Percentiles rank a stretch among this genome's conserved stretches.
Evolutionary conservation across 2,113 vertebrate genomes (phyloP).

Genomic region (Noturus placidus): DNA sequence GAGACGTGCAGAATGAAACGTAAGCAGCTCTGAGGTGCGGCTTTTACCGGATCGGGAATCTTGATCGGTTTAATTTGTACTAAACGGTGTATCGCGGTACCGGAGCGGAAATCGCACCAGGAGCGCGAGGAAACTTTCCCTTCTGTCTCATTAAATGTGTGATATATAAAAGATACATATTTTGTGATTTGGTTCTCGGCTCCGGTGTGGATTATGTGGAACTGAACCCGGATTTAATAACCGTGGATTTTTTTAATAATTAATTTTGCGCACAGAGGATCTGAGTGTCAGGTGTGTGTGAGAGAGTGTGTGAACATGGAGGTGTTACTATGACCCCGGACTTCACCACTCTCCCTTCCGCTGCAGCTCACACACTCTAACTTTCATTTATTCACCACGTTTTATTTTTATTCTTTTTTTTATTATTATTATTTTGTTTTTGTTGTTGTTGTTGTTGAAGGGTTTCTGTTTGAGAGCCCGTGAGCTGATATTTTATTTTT

Average conservation of each 20-base stretch:
- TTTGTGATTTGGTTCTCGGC: conserved; percentile 5
- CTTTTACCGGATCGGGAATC: background rate
- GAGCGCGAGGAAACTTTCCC: background rate
- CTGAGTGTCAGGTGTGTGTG: background rate
- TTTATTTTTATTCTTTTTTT: background rate
- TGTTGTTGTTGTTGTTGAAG: too few species aligned
- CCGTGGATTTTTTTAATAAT: conserved; percentile 46
- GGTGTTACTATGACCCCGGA: conserved; percentile 59
- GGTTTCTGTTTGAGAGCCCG: conserved; percentile 13
- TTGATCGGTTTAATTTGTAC: background rate
- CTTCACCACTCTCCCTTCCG: conserved; percentile 15
- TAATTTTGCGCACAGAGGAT: conserved; percentile 47
- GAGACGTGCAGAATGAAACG: background rate
- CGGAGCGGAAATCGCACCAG: conserved; percentile 8
- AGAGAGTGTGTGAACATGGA: conserved; percentile 56
- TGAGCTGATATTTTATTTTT: conserved; percentile 10
- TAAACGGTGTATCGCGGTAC: background rate
- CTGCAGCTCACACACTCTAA: background rate
- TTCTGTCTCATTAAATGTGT: background rate
- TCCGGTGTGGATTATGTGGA: conserved; percentile 12
- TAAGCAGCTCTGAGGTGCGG: background rate
- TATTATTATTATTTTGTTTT: too few species aligned
- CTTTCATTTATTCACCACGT: background rate
- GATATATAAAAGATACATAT: background rate
- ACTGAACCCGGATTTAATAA: background rate